Evolutionary conservation across 2,888 invertebrate genomes (phyloP).

Genomic region (Pseudococcus longispinus): DNA sequence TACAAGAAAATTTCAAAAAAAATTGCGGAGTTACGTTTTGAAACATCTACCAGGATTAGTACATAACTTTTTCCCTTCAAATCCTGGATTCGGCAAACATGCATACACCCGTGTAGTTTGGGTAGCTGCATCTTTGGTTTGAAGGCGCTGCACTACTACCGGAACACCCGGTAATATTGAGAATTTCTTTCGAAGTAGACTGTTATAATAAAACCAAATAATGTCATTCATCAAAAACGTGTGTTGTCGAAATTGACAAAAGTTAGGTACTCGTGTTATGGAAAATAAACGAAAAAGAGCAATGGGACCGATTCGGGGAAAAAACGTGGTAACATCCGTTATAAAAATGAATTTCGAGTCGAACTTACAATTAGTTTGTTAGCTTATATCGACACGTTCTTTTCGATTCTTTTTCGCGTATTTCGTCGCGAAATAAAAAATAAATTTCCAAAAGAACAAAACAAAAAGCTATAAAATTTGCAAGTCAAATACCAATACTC

Average conservation of each 20-base stretch:
- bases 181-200: no score
- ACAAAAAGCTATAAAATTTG: background rate
- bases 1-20: no score
- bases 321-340: background rate
- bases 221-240: background rate
- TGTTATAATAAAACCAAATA: background rate
- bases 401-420: background rate
- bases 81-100: no score
- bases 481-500: background rate
- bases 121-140: no score
- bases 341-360: background rate
- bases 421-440: background rate
- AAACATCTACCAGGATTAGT: no score
- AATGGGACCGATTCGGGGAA: background rate
- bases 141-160: no score
- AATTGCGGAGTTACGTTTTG: no score
- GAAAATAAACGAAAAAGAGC: background rate
- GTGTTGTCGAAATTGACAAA: background rate
- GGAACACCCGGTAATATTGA: no score
- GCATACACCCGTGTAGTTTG: no score
- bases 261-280: background rate
- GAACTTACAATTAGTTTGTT: background rate
- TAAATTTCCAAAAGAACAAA: constrained; percentile 9
- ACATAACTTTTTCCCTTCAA: no score
- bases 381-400: background rate